These are phyloP conservation scores for Diplazon laetatorius DNA, from an alignment of 2,888 invertebrate genomes.

Conservation along the genomic window DNA sequence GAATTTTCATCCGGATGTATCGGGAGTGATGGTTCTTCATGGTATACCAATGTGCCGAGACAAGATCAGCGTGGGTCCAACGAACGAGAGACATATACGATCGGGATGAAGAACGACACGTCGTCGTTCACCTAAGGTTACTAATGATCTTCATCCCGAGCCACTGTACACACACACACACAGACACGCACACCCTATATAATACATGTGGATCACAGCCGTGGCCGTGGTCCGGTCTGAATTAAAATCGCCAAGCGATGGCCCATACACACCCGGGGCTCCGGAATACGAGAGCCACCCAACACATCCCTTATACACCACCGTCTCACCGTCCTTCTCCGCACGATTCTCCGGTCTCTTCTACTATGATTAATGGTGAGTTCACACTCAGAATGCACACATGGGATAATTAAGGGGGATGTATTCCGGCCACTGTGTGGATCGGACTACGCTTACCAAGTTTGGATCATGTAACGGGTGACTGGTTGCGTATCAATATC, in stretches of 20 bases:
- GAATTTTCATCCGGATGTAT: slow-evolving; percentile 52
- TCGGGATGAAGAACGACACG: slow-evolving; percentile 81
- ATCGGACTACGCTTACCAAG: slow-evolving; percentile 74
- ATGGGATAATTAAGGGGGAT: slow-evolving; percentile 83
- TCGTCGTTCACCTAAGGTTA: slow-evolving; percentile 81
- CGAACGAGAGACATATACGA: slow-evolving; percentile 73
- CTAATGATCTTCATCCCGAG: slow-evolving; percentile 80
- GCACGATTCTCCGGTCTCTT: slow-evolving; percentile 76
- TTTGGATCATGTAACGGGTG: slow-evolving; percentile 81
- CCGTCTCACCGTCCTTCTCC: slow-evolving; percentile 64
- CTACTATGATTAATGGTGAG: slow-evolving; percentile 82
- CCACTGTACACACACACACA: slow-evolving; percentile 70
- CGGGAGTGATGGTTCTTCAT: slow-evolving; percentile 34
- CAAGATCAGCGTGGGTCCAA: slow-evolving; percentile 57
- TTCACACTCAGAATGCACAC: slow-evolving; percentile 83
- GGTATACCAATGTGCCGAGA: slow-evolving; percentile 63
- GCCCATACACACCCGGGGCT: slow-evolving; percentile 58
- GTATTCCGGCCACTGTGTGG: slow-evolving; percentile 81
- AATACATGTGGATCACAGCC: slow-evolving; percentile 80
- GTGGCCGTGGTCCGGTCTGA: slow-evolving; percentile 75
- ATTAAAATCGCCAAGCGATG: slow-evolving; percentile 80
- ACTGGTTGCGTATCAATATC: slow-evolving; percentile 52
- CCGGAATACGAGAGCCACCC: slow-evolving; percentile 28
- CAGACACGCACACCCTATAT: slow-evolving; percentile 63
- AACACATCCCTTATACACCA: slow-evolving; percentile 48